Base-by-base conservation (phyloP, 2,888 invertebrate genomes). In the Megastigmus dorsalis region DNA sequence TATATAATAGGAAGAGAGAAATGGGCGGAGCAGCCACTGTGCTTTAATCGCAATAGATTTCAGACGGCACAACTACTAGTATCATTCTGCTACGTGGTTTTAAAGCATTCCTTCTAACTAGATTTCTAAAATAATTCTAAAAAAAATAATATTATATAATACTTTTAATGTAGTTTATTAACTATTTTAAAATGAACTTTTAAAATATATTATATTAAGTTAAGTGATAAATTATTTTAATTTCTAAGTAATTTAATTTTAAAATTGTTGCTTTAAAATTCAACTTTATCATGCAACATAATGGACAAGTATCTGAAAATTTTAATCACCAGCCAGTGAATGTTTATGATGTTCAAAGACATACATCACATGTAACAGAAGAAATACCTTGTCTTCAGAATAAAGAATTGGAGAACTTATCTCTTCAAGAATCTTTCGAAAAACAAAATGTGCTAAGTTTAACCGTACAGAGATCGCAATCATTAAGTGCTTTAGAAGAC, bases 1-100 rank as follows among this genome's bases (percentile, higher is more conserved):
- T 38, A 54, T 30, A 30, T 1, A 23, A 48, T 15, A 9, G 6
- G 9, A n/a, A 18, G 45, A 10, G 36, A 30, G 26, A 54, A 20
- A 23, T 78, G 78, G 82, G 82, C 82, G 82, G 82, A 76, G 81
- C 81, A 77, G 80, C 23, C 30, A 76, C 79, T 77, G 50, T 81
- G 79, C 79, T 81, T 81, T 80, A 80, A 80, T 82, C 79, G 78
- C 66, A 75, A 65, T 59, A 68, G 55, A 70, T 63, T 75, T 59
- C 57, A 71, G 57, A 66, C 66, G 63, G 62, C 50, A 66, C 63
- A 72, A 63, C 75, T 65, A 55, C 59, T 67, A 78, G 78, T 80
- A 78, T 83, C 84, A 84, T 82, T 85, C 83, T 80, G 82, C 81
- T 80, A 80, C 81, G 79, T 80, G 82, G 81, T 83, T 81, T 79